phyloP scores from a whole-genome alignment of 1,140 invertebrate genomes.

The Ectropis grisescens region DNA sequence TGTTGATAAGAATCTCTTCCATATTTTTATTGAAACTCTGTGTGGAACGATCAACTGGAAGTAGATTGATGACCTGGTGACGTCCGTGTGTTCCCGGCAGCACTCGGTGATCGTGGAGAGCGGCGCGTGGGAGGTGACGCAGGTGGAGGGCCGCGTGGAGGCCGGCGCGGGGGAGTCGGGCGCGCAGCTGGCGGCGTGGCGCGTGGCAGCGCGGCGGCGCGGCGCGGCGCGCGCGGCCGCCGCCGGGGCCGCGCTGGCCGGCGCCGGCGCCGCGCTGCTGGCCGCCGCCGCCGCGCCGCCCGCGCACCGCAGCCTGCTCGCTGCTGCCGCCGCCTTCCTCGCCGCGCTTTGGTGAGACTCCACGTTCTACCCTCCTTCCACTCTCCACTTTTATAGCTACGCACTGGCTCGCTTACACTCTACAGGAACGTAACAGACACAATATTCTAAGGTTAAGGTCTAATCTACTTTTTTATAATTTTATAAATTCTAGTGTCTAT shows the following conservation, averaged over 20 bases:
- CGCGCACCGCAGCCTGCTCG: slow-evolving; percentile 20
- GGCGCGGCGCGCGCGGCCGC: slow-evolving; percentile 31
- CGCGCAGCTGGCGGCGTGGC: slow-evolving; percentile 25
- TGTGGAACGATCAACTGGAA: too few species aligned
- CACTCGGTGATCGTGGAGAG: slow-evolving; percentile 41
- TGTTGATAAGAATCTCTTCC: too few species aligned
- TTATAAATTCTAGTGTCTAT: too few species aligned
- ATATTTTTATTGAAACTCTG: too few species aligned
- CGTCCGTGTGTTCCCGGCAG: too few species aligned
- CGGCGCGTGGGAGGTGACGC: slow-evolving; percentile 33
- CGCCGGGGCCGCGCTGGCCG: slow-evolving; percentile 19
- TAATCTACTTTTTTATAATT: too few species aligned
- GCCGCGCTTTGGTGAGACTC: slow-evolving; percentile 33
- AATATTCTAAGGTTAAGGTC: too few species aligned
- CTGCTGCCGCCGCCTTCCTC: slow-evolving; percentile 28
- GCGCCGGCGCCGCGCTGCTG: slow-evolving; percentile 16
- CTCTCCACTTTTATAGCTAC: too few species aligned
- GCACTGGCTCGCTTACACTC: too few species aligned
- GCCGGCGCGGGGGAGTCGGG: slow-evolving; percentile 31
- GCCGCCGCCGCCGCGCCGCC: slow-evolving; percentile 30
- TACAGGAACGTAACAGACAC: too few species aligned
- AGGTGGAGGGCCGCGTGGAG: slow-evolving; percentile 22
- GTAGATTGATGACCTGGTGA: too few species aligned
- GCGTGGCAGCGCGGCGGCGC: slow-evolving; percentile 18
- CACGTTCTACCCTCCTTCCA: too few species aligned